phyloP scores from a whole-genome alignment of 2,797 vertebrate genomes.

The Gila robusta region DNA sequence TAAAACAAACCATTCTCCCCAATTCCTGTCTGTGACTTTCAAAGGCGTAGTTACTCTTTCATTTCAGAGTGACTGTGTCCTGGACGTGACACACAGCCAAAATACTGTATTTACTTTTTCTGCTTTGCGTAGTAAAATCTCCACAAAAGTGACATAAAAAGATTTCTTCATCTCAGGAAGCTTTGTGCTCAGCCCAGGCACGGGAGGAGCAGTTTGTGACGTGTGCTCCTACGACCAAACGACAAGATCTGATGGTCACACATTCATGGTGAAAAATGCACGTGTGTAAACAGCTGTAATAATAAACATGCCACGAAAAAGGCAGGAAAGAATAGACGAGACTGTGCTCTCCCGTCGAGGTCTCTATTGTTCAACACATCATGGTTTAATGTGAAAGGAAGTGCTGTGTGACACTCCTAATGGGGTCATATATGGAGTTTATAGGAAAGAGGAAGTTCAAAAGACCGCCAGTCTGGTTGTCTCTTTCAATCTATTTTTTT shows the following conservation, averaged over 20 bases:
- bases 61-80: conserved; percentile 42
- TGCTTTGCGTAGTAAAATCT: conserved; percentile 26
- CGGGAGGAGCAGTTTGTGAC: conserved; percentile 39
- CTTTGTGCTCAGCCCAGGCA: conserved; percentile 1
- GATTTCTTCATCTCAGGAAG: conserved; percentile 54
- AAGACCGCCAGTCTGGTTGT: not conserved
- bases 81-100: conserved; percentile 26
- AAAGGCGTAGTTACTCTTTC: conserved; percentile 42
- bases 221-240: not conserved
- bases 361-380: conserved; percentile 56
- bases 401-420: conserved; percentile 21
- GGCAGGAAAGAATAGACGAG: conserved; percentile 19
- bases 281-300: conserved; percentile 24
- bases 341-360: conserved; percentile 36
- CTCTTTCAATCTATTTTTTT: not conserved
- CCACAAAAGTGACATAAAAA: conserved; percentile 40
- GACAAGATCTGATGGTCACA: conserved; percentile 36
- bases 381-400: conserved; percentile 56
- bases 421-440: conserved; percentile 26
- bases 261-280: not conserved
- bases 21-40: conserved; percentile 28
- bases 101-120: conserved; percentile 30
- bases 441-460: conserved; percentile 46
- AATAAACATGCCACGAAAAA: conserved; percentile 55
- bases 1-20: not conserved